Conservation (phyloP, 2,888 invertebrate species). For the Hydraecia micacea region DNA sequence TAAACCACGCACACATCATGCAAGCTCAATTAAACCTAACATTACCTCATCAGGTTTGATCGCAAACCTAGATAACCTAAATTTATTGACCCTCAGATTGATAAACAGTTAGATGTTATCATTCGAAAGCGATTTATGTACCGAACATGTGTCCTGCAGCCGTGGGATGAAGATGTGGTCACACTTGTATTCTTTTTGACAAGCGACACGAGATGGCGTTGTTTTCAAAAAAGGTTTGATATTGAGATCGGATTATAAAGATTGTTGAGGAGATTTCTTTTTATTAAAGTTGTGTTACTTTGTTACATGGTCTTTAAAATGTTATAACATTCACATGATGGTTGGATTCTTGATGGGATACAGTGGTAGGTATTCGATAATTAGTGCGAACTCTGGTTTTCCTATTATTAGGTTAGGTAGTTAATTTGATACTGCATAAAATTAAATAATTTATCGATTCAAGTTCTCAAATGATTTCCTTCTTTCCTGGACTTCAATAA, state of each 20-base stretch:
- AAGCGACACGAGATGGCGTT: constrained; percentile 62
- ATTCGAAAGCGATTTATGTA: constrained; percentile 60
- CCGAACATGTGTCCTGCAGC: constrained; percentile 52
- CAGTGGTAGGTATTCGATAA: background rate
- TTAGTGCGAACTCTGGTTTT: background rate
- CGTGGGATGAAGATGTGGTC: constrained; percentile 65
- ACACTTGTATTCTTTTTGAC: constrained; percentile 55
- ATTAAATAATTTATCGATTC: background rate
- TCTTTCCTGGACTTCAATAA: background rate
- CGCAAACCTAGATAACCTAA: constrained; percentile 58
- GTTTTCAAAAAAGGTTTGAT: constrained; percentile 44
- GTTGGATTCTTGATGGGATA: background rate
- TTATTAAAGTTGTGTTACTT: constrained; percentile 1
- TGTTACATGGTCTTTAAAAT: background rate
- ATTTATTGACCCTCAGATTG: constrained; percentile 64
- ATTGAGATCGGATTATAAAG: constrained; percentile 43
- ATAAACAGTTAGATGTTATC: constrained; percentile 67
- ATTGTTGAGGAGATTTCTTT: constrained; percentile 21
- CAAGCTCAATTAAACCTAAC: constrained; percentile 52
- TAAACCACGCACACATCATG: constrained; percentile 24
- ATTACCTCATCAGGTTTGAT: constrained; percentile 55
- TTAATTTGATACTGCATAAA: background rate
- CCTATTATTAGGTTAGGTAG: background rate
- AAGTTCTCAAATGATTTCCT: background rate
- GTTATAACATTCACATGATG: background rate